Conservation (phyloP, 2,888 invertebrate genomes). For the Heliconius ismenius region DNA sequence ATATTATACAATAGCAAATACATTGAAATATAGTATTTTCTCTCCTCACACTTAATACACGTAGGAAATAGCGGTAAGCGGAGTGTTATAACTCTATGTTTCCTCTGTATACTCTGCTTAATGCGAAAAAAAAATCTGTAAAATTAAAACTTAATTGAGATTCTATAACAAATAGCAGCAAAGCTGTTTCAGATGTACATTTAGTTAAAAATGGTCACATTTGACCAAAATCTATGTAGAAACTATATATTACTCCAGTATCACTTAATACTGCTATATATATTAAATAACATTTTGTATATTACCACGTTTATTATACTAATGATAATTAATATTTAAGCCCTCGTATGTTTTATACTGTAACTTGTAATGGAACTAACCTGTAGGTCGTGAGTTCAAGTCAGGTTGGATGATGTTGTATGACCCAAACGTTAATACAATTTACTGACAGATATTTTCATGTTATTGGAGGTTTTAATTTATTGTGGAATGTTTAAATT, state of each 20-base stretch:
- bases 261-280: constrained; percentile 30
- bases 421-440: not conserved
- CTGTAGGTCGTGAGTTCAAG: not conserved
- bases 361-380: constrained; percentile 12
- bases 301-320: constrained; percentile 42
- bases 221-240: constrained; percentile 17
- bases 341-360: constrained; percentile 7
- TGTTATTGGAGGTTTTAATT: not conserved
- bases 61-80: too few relatives aligned
- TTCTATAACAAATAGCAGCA: not conserved
- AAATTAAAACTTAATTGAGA: too few relatives aligned
- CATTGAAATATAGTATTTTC: too few relatives aligned
- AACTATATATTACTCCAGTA: constrained; percentile 14
- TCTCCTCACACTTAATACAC: too few relatives aligned
- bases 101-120: too few relatives aligned
- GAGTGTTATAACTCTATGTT: too few relatives aligned
- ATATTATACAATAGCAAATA: too few relatives aligned
- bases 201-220: not conserved
- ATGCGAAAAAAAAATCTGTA: too few relatives aligned
- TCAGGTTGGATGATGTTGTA: not conserved
- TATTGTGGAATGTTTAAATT: not conserved
- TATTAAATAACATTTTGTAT: constrained; percentile 46
- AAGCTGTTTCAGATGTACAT: not conserved
- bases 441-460: not conserved
- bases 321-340: constrained; percentile 9